phyloP scores from a whole-genome alignment of 2,797 vertebrate genomes.

The Tympanoctomys barrerae region DNA sequence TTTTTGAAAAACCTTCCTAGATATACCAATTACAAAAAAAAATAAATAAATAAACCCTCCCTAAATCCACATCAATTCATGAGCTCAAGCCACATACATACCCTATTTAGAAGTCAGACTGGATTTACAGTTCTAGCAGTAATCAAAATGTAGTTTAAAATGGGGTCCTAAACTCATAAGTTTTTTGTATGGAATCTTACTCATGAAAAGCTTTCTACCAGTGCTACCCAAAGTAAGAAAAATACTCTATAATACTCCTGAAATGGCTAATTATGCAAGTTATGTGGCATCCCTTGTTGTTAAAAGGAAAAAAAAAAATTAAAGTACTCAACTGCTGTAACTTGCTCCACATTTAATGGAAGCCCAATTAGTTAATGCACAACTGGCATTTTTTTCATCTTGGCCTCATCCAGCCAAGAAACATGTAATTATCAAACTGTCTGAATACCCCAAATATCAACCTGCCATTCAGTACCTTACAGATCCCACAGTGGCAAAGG shows the following conservation, averaged over 20 bases:
- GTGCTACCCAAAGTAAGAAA: background rate
- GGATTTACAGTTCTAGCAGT: background rate
- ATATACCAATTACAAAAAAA: conserved; percentile 43
- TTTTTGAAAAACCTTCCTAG: background rate
- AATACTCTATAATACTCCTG: background rate
- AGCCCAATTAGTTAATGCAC: conserved; percentile 33
- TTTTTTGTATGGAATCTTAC: background rate
- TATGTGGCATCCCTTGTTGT: background rate
- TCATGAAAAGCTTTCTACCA: background rate
- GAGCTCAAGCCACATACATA: conserved; percentile 9
- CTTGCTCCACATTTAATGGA: conserved; percentile 64
- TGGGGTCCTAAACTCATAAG: background rate
- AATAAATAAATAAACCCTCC: background rate
- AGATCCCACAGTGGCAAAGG: conserved; percentile 72
- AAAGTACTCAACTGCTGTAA: conserved; percentile 36
- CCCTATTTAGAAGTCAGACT: background rate
- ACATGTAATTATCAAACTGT: conserved; percentile 63
- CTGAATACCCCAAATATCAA: conserved; percentile 51
- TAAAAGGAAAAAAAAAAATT: background rate
- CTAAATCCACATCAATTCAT: background rate
- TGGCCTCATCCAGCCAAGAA: conserved; percentile 61
- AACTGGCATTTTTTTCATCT: conserved; percentile 62
- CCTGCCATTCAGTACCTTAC: conserved; percentile 53
- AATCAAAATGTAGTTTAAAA: conserved; percentile 29
- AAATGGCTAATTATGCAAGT: conserved; percentile 19